phyloP scores from a whole-genome alignment of 1,140 invertebrate genomes.

The Philopotamus ludificatus region DNA sequence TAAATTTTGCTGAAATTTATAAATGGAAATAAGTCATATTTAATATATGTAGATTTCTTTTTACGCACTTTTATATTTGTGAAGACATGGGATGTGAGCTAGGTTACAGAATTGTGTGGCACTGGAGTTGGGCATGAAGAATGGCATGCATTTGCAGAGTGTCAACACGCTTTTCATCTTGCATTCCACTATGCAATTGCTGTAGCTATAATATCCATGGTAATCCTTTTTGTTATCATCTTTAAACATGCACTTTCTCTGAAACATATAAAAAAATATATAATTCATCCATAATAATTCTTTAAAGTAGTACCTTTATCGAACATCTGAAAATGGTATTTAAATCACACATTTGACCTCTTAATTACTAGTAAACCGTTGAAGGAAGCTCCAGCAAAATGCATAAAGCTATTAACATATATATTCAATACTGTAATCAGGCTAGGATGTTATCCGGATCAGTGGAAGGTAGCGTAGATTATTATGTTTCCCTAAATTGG shows the following conservation, averaged over 20 bases:
- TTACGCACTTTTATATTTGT: slow-evolving; percentile 52
- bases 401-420: no score
- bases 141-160: slow-evolving; percentile 59
- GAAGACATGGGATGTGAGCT: slow-evolving; percentile 51
- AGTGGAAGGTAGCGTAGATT: no score
- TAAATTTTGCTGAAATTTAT: slow-evolving; percentile 2
- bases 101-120: slow-evolving; percentile 46
- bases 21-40: slow-evolving; percentile 37
- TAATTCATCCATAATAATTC: background rate
- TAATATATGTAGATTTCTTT: background rate
- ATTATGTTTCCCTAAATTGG: no score
- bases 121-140: slow-evolving; percentile 43
- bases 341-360: no score
- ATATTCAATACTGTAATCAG: no score
- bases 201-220: slow-evolving; percentile 56
- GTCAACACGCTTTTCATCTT: slow-evolving; percentile 52
- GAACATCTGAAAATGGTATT: no score
- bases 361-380: no score
- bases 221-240: slow-evolving; percentile 49
- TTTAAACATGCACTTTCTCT: slow-evolving; percentile 59
- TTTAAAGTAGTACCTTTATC: no score
- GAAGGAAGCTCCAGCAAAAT: no score
- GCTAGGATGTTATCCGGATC: no score
- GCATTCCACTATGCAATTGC: slow-evolving; percentile 60
- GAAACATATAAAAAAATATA: slow-evolving; percentile 35